Base-by-base conservation (phyloP, 2,888 invertebrate species). In the Mechanitis messenoides region DNA sequence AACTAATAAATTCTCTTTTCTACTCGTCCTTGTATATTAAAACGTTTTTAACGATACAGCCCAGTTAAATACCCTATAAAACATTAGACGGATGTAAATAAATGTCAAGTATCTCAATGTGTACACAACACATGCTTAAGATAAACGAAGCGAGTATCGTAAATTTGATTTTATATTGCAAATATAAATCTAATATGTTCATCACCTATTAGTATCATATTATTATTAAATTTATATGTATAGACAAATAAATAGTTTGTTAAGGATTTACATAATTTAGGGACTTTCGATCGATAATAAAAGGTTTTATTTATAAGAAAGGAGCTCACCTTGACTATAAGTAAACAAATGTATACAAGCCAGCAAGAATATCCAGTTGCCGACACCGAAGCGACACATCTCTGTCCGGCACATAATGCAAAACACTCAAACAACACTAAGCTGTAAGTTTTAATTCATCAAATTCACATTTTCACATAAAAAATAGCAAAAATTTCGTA, bases 321-420 rank as follows among this genome's bases (percentile, higher is more conserved):
- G 80, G 78, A 75, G 77, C 86, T 86, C 81, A 90, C 90, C 90
- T 90, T 90, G 84, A 79, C 78, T 86, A 77, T 84, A 87, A 85
- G 90, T 90, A 90, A 90, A 90, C 90, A 90, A 90, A 84, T 85
- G 81, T 72, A 84, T 73, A 72, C 80, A 79, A 78, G 77, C 82
- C 72, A 85, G 73, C 84, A 90, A 84, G 80, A 87, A 87, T 79
- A 90, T 88, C 88, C 89, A 90, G 85, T 87, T 87, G 80, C 83
- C 84, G 65, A 83, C 79, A 71, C 86, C 84, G 75, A 85, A 87
- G 74, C 83, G 81, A 76, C 80, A 84, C 79, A 85, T 82, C 76
- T 84, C 86, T 82, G 87, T 87, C 87, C 89, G 87, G 70, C 84
- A 85, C 90, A 90, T 90, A 65, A 71, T 88, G 76, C 68, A 79